Percentiles rank a stretch among this genome's conserved stretches.
phyloP scores from a whole-genome alignment of 2,113 vertebrate species.

The Oryzias celebensis region DNA sequence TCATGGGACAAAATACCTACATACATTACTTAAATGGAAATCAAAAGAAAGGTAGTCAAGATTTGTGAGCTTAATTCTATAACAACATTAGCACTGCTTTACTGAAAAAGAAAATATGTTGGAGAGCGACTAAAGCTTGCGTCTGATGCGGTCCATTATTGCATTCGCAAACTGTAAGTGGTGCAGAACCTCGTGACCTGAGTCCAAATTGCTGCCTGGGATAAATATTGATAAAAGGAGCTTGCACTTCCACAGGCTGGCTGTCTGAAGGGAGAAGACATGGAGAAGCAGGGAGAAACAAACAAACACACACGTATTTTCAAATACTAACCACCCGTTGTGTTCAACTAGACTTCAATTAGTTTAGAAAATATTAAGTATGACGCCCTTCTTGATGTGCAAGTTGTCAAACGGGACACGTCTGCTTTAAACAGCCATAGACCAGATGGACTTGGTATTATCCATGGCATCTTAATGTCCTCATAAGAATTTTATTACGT shows the following conservation, averaged over 20 bases:
- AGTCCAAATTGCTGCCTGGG: conserved; percentile 49
- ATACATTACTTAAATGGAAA: too few relatives aligned
- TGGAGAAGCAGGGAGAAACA: conserved; percentile 46
- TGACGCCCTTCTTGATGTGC: conserved; percentile 73
- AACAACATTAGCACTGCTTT: neutral
- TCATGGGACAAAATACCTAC: too few relatives aligned
- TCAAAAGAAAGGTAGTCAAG: too few relatives aligned
- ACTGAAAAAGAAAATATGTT: conserved; percentile 1
- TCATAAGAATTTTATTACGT: conserved; percentile 52
- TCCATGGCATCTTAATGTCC: conserved; percentile 67
- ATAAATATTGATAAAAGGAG: conserved; percentile 64
- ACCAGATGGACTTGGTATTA: conserved; percentile 57
- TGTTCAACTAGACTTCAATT: conserved; percentile 78
- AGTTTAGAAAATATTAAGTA: conserved; percentile 81
- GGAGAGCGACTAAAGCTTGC: conserved; percentile 16
- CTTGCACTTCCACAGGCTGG: conserved; percentile 41
- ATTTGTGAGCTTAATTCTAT: neutral
- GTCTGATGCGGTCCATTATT: conserved; percentile 23
- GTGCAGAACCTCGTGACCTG: conserved; percentile 43
- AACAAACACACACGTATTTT: conserved; percentile 7
- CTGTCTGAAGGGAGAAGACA: conserved; percentile 57
- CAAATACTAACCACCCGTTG: conserved; percentile 33
- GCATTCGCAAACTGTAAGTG: conserved; percentile 30
- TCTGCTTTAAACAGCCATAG: conserved; percentile 61
- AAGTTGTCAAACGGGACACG: conserved; percentile 69